These are phyloP conservation scores for Aphodius granarius DNA, from an alignment of 2,888 invertebrate genomes.

Conservation along the genomic window DNA sequence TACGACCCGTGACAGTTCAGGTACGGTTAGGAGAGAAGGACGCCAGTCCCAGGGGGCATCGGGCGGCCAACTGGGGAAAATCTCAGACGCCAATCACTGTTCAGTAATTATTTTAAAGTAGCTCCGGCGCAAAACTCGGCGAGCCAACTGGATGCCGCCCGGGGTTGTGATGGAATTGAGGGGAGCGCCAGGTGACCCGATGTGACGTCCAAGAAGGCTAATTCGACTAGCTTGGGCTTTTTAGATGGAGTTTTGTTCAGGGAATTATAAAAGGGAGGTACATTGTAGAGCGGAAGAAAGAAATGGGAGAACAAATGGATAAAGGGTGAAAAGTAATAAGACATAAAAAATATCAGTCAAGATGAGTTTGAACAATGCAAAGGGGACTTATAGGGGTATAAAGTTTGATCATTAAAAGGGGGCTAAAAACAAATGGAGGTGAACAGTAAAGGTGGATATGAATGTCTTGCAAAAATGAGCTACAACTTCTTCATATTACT, in stretches of 20 bases:
- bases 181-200: not conserved
- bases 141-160: not conserved
- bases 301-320: not conserved
- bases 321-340: not conserved
- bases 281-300: not conserved
- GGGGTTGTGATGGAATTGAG: not conserved
- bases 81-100: conserved; percentile 48
- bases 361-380: too few species aligned
- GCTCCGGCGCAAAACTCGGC: conserved; percentile 25
- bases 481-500: too few species aligned
- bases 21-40: not conserved
- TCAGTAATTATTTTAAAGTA: conserved; percentile 51
- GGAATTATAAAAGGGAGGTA: not conserved
- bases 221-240: not conserved
- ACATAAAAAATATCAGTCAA: too few species aligned
- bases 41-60: conserved; percentile 36
- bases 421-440: too few species aligned
- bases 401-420: too few species aligned
- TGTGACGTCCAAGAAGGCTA: not conserved
- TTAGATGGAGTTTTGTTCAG: not conserved
- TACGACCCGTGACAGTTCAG: conserved; percentile 41
- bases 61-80: conserved; percentile 39
- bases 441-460: too few species aligned
- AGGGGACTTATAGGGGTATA: too few species aligned
- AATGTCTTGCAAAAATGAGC: too few species aligned